These are phyloP conservation scores for Drosophila demipolita DNA, from an alignment of 2,888 invertebrate genomes.

Conservation along the genomic window DNA sequence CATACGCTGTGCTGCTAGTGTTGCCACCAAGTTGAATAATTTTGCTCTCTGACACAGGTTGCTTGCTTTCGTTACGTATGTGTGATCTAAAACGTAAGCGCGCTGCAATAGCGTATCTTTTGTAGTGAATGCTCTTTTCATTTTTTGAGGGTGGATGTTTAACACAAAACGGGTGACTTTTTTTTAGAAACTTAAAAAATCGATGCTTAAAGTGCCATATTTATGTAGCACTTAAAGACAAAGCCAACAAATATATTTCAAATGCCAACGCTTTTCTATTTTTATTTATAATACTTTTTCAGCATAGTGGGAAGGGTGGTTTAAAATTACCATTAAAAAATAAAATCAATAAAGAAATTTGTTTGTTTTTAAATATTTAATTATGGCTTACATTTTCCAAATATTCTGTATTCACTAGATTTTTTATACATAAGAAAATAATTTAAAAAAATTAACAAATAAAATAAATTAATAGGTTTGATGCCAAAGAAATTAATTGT, in stretches of 20 bases:
- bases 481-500: neutral
- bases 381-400: neutral
- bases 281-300: neutral
- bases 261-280: neutral
- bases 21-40: constrained; percentile 24
- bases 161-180: neutral
- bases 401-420: too few species aligned
- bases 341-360: neutral
- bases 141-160: constrained; percentile 33
- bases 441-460: neutral
- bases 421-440: too few species aligned
- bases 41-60: constrained; percentile 26
- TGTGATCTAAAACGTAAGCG: constrained; percentile 41
- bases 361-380: neutral
- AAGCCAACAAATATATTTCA: neutral
- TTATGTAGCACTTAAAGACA: constrained; percentile 1
- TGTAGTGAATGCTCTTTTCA: neutral
- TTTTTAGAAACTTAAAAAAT: constrained; percentile 33
- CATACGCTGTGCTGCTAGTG: neutral
- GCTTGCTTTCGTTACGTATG: constrained; percentile 1
- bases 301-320: neutral
- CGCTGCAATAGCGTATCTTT: constrained; percentile 3
- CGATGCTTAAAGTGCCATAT: constrained; percentile 19
- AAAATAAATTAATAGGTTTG: neutral
- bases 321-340: neutral